Base-by-base conservation (phyloP, 2,113 vertebrate genomes). In the Pardalotus punctatus region DNA sequence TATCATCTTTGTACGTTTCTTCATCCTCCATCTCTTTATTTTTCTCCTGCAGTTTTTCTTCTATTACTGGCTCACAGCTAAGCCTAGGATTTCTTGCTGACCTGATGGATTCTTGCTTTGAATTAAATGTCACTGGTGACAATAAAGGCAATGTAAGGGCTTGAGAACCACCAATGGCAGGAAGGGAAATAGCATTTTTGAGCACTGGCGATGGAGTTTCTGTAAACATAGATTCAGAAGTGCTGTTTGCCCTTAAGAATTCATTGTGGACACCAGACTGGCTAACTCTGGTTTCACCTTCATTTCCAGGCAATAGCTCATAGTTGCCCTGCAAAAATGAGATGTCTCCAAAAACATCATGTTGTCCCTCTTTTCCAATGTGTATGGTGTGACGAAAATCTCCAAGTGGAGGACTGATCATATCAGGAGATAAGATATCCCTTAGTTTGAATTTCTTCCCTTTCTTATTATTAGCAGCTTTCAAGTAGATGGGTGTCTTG, bases 361-460 rank as follows among this genome's bases (percentile, higher is more conserved):
- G 98, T 79, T 99, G 98, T 31, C 99, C 99, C 9, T 99, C 99
- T 89, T 98, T 99, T 64, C 99, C 99, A 27, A 99, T 99, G 94
- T 99, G 99, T 92, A 99, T 98, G 45, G 99, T 99, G 95, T 99
- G 99, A 36, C 99, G 99, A 88, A 99, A 99, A 97, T 99, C 99
- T 62, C 99, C 99, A 4, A 99, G 98, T 11, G 99, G 99, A 15
- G 99, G 99, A 73, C 99, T 99, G 83, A 99, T 99, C 99, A 99
- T 99, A 93, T 99, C 99, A 6, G 99, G 99, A 88, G 99, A 99
- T 96, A 99, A 96, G 66, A 99, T 99, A 95, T 99, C 99, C 88
- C 99, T 98, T 89, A 99, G 97, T 88, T 99, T 99, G 95, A 99
- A 99, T 97, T 99, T 99, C 95, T 99, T 99, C n/a, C 99, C 99